Evolutionary conservation across 2,797 vertebrate species (phyloP), one percentile per base, ranked within the genome.

Genomic region (Vipera ursinii): DNA sequence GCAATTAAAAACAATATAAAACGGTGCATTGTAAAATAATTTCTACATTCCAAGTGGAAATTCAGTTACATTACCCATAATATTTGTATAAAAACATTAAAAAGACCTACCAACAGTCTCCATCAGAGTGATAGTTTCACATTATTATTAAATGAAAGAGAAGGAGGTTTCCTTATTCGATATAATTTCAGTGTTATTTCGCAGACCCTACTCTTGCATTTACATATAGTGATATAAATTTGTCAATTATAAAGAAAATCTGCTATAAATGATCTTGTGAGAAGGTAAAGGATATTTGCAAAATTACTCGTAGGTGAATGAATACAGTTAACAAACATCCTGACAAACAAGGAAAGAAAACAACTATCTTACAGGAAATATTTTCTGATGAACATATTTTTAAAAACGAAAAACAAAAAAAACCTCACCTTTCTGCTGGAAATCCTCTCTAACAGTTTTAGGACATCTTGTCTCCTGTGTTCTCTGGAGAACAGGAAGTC

Each of bases 371-470:
- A 92, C n/a, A 3, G 13, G 22, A 91, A 56, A 8, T 20, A 86
- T 86, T 13, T 82, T 95, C 94, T 93, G 53, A 73, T 92, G 96
- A 82, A 24, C 2, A 1, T 82, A 24, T 24, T n/a, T n/a, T n/a
- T n/a, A n/a, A n/a, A n/a, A n/a, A n/a, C n/a, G n/a, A n/a, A n/a
- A n/a, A n/a, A n/a, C n/a, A 1, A 12, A 78, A 22, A 78, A 78
- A 38, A 22, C 1, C 96, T 97, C 94, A 97, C 97, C 96, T 95
- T 96, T 97, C 93, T 95, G 96, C 94, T 95, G 97, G 93, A 96
- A 95, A 65, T 63, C 95, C 63, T 97, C 96, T 95, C 90, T 96
- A 2, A 94, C 94, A 93, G 94, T 89, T 86, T 93, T 96, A 86
- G 94, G 13, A 85, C 96, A 96, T 61, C 94, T 95, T 94, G 95